Base-by-base conservation (phyloP, 1,140 invertebrate genomes). In the Adoxophyes honmai region DNA sequence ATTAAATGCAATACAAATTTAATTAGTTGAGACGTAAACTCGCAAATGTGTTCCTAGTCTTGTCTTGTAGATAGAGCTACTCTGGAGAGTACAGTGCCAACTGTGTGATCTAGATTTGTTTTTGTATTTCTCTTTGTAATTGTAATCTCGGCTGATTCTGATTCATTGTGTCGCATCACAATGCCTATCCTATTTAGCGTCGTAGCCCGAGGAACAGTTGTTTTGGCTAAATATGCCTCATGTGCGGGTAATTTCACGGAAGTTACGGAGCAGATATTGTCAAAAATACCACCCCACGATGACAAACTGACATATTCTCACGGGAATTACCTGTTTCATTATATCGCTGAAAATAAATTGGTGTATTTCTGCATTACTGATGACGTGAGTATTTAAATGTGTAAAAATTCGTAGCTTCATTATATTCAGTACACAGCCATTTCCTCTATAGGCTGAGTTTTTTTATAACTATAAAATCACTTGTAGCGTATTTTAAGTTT, bases 331-430 rank as follows among this genome's bases (percentile, higher is more conserved):
- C 86, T 98, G 42, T 98, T 98, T 80, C 96, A 98, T 84, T 98
- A 98, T 72, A 94, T 97, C 56, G 93, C 93, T 62, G 95, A 98
- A 87, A 94, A 97, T 75, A 91, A 92, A 72, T 93, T 98, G 62
- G 93, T 98, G 70, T 98, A 97, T 83, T 93, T 98, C 89, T 98
- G 97, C 73, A 98, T 98, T 51, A 97, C 97, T 55, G 97, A 98
- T 90, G 96, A 98, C 92, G 97, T 98, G 92, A 94, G 95, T 93
- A 80, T 61, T n/a, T 34, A 33, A 15, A 21, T n/a, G n/a, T n/a
- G n/a, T n/a, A n/a, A n/a, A n/a, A n/a, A n/a, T n/a, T n/a, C n/a
- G n/a, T n/a, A n/a, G n/a, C n/a, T n/a, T n/a, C n/a, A n/a, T n/a
- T n/a, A n/a, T n/a, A n/a, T n/a, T n/a, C n/a, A n/a, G n/a, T n/a